Conservation (phyloP, 2,888 invertebrate species). For the Anorthoa munda region DNA sequence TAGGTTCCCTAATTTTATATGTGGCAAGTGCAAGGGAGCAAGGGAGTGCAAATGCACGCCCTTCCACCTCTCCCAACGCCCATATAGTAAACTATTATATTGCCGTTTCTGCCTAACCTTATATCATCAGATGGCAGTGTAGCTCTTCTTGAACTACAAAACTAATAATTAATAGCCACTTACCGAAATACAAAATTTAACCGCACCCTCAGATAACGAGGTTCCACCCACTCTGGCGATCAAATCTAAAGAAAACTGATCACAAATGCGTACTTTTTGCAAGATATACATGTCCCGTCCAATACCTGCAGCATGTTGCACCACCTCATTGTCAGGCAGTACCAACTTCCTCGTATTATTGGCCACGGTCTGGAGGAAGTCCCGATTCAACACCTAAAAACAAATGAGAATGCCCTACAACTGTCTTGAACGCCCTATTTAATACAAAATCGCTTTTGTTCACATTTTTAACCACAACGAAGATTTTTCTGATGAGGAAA, state of each 20-base stretch:
- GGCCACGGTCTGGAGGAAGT: slow-evolving; percentile 87
- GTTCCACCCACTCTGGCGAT: too few relatives aligned
- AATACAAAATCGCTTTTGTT: slow-evolving; percentile 54
- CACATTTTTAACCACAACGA: slow-evolving; percentile 47
- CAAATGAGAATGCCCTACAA: slow-evolving; percentile 45
- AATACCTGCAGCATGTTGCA: slow-evolving; percentile 87
- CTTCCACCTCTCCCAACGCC: too few relatives aligned
- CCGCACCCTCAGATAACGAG: too few relatives aligned
- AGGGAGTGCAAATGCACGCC: too few relatives aligned
- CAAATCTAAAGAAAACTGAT: background rate
- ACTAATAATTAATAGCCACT: too few relatives aligned
- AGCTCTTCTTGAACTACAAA: too few relatives aligned
- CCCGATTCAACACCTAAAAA: slow-evolving; percentile 80
- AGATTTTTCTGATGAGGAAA: slow-evolving; percentile 18
- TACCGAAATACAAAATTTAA: too few relatives aligned
- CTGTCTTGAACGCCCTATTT: slow-evolving; percentile 39
- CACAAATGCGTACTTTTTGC: slow-evolving; percentile 76
- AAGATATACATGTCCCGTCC: slow-evolving; percentile 88
- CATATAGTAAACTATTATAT: too few relatives aligned
- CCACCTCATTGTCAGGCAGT: slow-evolving; percentile 86
- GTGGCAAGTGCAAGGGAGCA: too few relatives aligned
- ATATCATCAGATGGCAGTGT: too few relatives aligned
- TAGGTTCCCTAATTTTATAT: too few relatives aligned
- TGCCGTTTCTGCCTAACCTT: too few relatives aligned
- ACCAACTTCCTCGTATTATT: slow-evolving; percentile 83